Conservation (phyloP, 1,140 invertebrate genomes). For the Aphaenogaster ashmeadi region DNA sequence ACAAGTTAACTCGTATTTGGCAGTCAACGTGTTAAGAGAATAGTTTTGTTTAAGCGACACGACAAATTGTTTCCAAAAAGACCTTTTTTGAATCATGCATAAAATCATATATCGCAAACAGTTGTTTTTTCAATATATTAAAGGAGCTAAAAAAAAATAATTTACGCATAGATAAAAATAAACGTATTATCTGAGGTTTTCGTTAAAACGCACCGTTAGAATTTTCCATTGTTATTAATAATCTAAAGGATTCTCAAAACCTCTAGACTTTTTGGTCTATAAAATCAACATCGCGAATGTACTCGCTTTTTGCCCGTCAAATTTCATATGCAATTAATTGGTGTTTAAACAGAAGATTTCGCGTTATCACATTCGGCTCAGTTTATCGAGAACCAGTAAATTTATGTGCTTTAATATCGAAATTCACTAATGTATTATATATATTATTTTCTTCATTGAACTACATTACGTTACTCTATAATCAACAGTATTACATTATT, state of each 20-base stretch:
- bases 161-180: neutral
- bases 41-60: constrained; percentile 23
- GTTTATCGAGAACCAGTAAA: constrained; percentile 8
- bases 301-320: neutral
- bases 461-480: neutral
- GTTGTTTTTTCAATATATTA: constrained; percentile 1
- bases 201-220: neutral
- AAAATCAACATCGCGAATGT: neutral
- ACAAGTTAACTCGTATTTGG: too few relatives aligned
- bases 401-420: neutral
- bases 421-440: neutral
- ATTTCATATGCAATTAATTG: neutral
- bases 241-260: neutral
- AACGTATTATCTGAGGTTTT: neutral
- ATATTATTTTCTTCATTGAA: constrained; percentile 15
- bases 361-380: neutral
- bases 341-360: neutral
- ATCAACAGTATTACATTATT: neutral
- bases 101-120: neutral
- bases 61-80: neutral
- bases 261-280: neutral
- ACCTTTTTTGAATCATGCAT: neutral
- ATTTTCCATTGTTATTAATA: neutral
- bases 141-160: neutral
- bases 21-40: neutral